Base-by-base conservation (phyloP, 1,140 invertebrate genomes). In the Aleiodes sp. region DNA sequence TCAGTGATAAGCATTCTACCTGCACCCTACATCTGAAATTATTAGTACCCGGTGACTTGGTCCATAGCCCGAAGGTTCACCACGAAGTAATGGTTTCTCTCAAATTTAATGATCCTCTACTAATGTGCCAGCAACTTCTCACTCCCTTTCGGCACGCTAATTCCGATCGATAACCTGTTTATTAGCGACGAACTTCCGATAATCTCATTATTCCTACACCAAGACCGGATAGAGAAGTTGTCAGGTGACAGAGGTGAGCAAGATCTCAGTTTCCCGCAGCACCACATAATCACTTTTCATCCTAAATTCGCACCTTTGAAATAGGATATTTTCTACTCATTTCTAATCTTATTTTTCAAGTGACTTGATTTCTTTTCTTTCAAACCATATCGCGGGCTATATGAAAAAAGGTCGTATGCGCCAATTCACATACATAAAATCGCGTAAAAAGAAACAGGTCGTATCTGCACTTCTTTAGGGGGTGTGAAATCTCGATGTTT, bases 111-210 rank as follows among this genome's bases (percentile, higher is more conserved):
- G 66, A 68, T 39, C 65, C 66, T 41, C 60, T 56, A 52, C 46
- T 21, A 24, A 52, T 12, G n/a, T n/a, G 59, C 8, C 59, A 63
- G 35, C 57, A 21, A 59, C 31, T n/a, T 35, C 65, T 21, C 64
- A 37, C 31, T 26, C 16, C 46, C 16, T 43, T 9, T 19, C 35
- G 14, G 24, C n/a, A 43, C 3, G 29, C 59, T 67, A 75, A 78
- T 74, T 72, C 73, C 76, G 77, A 82, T 82, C 76, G 76, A 75
- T 75, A 72, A 70, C 73, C 73, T 62, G 75, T 76, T 82, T 80
- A 82, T 79, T 80, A 80, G 73, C 70, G 74, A 70, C 63, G 70
- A 80, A 80, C 78, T 80, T 80, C 76, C 70, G 67, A 75, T 79
- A 82, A 80, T 79, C 76, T 73, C 70, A 70, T 82, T 82, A 79